Evolutionary conservation across 2,113 vertebrate species (phyloP), one percentile per base, ranked within the genome.

Genomic region (Lipophrys pholis): DNA sequence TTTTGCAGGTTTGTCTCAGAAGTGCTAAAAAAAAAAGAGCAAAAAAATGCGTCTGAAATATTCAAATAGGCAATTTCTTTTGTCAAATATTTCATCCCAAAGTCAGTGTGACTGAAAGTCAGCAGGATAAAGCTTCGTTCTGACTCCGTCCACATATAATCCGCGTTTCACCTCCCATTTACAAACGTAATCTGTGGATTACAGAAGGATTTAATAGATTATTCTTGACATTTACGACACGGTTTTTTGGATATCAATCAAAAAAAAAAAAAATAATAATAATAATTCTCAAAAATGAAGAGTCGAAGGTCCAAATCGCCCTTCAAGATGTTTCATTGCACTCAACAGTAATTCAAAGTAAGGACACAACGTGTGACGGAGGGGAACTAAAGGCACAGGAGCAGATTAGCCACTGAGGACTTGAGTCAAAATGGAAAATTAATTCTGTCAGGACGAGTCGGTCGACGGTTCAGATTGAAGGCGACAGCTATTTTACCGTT

Each of bases 381-480:
- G 53, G 43, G 51, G 55, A 73, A 45, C 14, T 57, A 75, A 88
- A 89, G 82, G 81, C 84, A 89, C 83, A 79, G 69, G 81, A 60
- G 59, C 68, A 72, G 49, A 76, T 16, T 21, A 46, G 61, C 56
- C 59, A 62, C 43, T 3, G 30, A 67, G 35, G 21, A 30, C 21
- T 30, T 2, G 21, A 30, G n/a, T n/a, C n/a, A 30, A 30, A 30
- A 30, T 30, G 2, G 2, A n/a, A 30, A 30, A 30, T 30, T 30
- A 30, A 30, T n/a, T n/a, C n/a, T n/a, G n/a, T n/a, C n/a, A n/a
- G n/a, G n/a, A n/a, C n/a, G n/a, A n/a, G n/a, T n/a, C n/a, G n/a
- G n/a, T n/a, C n/a, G n/a, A n/a, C n/a, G n/a, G n/a, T n/a, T 54
- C 62, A 64, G 39, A 40, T 45, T 50, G 21, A 6, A 40, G 14